These are phyloP conservation scores for Montipora efflorescens DNA, from an alignment of 64 coral and sea anemone genomes.

Conservation along the genomic window DNA sequence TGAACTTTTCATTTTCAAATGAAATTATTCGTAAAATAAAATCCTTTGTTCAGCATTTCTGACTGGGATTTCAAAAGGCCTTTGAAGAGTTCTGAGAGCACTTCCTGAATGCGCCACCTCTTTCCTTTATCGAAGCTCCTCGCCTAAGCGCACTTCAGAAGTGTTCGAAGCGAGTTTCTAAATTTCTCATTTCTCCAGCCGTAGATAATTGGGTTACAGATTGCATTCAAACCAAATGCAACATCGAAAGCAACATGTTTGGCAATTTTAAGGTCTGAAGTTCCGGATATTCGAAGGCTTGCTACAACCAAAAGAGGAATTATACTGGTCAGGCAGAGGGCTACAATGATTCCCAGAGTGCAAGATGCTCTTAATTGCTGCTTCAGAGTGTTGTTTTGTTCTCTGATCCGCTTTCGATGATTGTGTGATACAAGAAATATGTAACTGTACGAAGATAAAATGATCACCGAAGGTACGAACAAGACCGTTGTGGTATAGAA, in stretches of 20 bases:
- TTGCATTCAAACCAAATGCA: neutral
- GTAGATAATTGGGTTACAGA: slow-evolving; percentile 5
- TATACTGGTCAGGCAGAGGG: neutral
- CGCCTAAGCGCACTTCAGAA: neutral
- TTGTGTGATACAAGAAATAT: neutral
- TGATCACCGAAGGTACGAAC: neutral
- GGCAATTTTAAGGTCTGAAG: neutral
- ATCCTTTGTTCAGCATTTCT: too few relatives aligned
- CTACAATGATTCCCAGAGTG: slow-evolving; percentile 6
- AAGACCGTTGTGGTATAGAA: neutral
- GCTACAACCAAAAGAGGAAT: slow-evolving; percentile 14
- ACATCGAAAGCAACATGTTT: neutral
- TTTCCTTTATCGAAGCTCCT: too few relatives aligned
- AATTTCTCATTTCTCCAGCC: slow-evolving; percentile 19
- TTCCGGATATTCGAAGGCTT: neutral
- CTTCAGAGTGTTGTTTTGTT: neutral
- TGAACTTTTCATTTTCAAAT: too few relatives aligned
- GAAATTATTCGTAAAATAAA: too few relatives aligned
- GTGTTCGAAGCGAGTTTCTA: neutral
- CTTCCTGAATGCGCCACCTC: too few relatives aligned
- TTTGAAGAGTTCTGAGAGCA: too few relatives aligned
- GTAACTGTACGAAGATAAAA: neutral
- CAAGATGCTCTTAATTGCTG: neutral
- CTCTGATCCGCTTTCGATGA: neutral
- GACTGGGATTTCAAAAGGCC: too few relatives aligned